Evolutionary conservation across 2,888 invertebrate genomes (phyloP), one percentile per base, ranked within the genome.

Genomic region (Drosophila falleni): DNA sequence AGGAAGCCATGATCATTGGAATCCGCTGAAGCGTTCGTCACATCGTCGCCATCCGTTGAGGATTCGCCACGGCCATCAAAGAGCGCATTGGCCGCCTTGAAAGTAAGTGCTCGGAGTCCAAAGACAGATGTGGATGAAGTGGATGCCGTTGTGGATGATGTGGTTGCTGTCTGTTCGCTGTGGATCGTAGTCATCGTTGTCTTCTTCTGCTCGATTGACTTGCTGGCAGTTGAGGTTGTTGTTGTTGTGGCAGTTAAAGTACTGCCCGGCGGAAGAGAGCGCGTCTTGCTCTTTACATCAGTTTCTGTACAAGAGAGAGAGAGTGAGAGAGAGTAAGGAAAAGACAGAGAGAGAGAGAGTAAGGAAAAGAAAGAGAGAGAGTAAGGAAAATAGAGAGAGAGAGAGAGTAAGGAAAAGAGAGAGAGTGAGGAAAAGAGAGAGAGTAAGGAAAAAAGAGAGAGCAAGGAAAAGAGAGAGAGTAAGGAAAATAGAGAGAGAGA

Each of bases 1-100:
- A 96, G 72, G 94, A 95, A 91, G 93, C 94, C 90, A 93, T 94
- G 90, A 93, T 94, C 92, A 93, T 95, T 59, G 76, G 93, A 81
- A 2, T 91, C 90, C n/a, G 44, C 4, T 5, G 49, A 29, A 9
- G 50, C 42, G 1, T 8, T 55, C 31, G 39, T 11, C 8, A 65
- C 39, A n/a, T 87, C 88, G 8, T 87, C 82, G 80, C 92, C 82
- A 3, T 89, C 85, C n/a, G 75, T 80, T 2, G 84, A 78, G 0
- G 89, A 80, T 13, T 84, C 81, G 11, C 86, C 82, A 2, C 81
- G 79, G 10, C 63, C 77, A 46, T 91, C 90, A 55, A 90, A 80
- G 5, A 90, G 64, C 1, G 90, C 67, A 29, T 80, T 79, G 31
- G 81, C 79, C 42, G 87, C 80, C 63, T 89, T 91, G 5, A 80